phyloP scores from a whole-genome alignment of 2,113 vertebrate genomes.

The Aplodontia rufa region DNA sequence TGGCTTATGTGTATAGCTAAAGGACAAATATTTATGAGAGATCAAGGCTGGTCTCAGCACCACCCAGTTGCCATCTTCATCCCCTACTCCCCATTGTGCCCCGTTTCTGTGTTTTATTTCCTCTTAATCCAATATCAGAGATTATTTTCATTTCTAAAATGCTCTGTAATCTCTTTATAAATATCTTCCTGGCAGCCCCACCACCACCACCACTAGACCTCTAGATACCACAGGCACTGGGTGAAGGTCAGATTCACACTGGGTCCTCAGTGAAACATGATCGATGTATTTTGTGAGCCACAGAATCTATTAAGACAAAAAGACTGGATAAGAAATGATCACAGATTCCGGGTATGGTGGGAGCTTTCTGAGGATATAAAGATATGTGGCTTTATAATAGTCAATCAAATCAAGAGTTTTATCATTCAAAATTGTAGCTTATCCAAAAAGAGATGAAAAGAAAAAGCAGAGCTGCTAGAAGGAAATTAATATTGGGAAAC shows the following conservation, averaged over 20 bases:
- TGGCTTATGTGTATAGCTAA: background rate
- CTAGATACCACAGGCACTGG: no score
- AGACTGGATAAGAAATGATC: background rate
- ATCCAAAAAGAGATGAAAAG: background rate
- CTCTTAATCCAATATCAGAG: background rate
- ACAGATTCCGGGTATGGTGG: background rate
- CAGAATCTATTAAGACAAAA: background rate
- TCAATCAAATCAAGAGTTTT: background rate
- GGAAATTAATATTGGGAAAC: background rate
- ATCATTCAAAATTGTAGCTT: background rate
- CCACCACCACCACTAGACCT: background rate
- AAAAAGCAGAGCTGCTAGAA: background rate
- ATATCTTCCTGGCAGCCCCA: background rate
- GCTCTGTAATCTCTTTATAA: background rate
- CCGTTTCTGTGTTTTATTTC: background rate
- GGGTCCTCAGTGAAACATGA: background rate
- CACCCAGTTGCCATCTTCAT: background rate
- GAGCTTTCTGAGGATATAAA: background rate
- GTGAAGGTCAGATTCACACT: background rate
- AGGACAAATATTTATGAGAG: no score
- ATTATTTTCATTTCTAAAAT: background rate
- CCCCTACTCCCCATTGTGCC: no score
- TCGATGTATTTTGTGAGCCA: background rate
- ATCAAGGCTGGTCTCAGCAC: background rate
- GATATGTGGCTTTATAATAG: background rate